Evolutionary conservation across 2,113 vertebrate species (phyloP).

Genomic region (Platanista minor): DNA sequence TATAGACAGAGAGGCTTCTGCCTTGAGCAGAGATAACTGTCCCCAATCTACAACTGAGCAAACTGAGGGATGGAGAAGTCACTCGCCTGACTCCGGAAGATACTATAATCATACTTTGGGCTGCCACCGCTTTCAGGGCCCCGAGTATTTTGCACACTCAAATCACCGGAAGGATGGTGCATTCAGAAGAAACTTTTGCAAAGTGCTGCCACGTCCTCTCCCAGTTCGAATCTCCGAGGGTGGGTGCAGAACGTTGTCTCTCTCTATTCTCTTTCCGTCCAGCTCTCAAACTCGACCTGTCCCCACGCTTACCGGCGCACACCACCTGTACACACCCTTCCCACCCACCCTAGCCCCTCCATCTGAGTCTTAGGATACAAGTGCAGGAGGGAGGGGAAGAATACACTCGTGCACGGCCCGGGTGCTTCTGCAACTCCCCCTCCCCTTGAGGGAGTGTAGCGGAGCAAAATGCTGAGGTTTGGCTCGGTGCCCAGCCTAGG

Average conservation of each 20-base stretch:
- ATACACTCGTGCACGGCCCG: background rate
- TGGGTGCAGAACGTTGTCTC: background rate
- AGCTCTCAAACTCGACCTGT: background rate
- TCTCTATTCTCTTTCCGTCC: background rate
- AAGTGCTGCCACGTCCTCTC: background rate
- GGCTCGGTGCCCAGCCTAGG: background rate
- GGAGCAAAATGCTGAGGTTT: constrained; percentile 7
- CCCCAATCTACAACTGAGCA: background rate
- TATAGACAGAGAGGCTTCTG: background rate
- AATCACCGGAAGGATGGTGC: background rate
- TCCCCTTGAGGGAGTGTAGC: background rate
- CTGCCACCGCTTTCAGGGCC: fast-evolving
- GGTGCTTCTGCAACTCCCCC: background rate
- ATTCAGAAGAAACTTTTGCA: constrained; percentile 12
- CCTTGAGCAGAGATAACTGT: background rate
- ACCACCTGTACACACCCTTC: background rate
- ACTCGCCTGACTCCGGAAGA: background rate
- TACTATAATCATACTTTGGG: too few species aligned
- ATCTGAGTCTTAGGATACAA: background rate
- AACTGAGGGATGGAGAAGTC: background rate
- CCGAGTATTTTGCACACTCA: background rate
- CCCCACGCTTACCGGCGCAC: background rate
- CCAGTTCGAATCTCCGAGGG: background rate
- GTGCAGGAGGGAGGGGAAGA: background rate
- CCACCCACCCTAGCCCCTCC: too few species aligned